Evolutionary conservation across 2,888 invertebrate genomes (phyloP).

Genomic region (Hemicrepidius hirtus): DNA sequence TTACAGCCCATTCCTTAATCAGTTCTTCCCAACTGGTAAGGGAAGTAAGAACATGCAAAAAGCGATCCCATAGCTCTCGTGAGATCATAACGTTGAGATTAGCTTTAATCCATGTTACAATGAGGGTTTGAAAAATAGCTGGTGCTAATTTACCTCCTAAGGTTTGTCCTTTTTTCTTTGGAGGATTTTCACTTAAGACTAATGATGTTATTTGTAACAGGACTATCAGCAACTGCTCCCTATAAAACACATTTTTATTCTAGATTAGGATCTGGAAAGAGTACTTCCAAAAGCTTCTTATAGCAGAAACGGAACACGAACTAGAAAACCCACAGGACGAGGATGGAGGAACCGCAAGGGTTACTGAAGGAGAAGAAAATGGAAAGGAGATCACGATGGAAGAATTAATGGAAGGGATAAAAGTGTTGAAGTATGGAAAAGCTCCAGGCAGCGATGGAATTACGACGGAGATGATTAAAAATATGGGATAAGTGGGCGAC

Average conservation of each 20-base stretch:
- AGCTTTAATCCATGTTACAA: constrained; percentile 98
- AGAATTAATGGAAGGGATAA: no score
- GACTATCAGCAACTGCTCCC: constrained; percentile 91
- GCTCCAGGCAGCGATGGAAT: no score
- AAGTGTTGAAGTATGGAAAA: no score
- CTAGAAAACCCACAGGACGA: no score
- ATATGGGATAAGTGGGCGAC: no score
- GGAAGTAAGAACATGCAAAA: constrained; percentile 89
- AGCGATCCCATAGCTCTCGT: constrained; percentile 94
- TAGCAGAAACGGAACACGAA: no score
- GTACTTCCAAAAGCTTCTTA: no score
- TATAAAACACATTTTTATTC: constrained; percentile 68
- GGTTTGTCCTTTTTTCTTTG: constrained; percentile 84
- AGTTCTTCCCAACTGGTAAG: constrained; percentile 96
- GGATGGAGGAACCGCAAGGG: no score
- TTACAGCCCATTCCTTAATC: constrained; percentile 96
- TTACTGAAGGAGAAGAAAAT: no score
- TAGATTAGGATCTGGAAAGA: no score
- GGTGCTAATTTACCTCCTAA: constrained; percentile 88
- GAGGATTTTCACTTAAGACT: constrained; percentile 87
- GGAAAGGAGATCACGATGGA: no score
- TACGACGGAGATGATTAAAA: no score
- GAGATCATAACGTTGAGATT: constrained; percentile 95
- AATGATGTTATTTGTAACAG: constrained; percentile 93
- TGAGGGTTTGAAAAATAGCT: constrained; percentile 93